Base-by-base conservation (phyloP, 2,888 invertebrate species). In the Xylocampa areola region DNA sequence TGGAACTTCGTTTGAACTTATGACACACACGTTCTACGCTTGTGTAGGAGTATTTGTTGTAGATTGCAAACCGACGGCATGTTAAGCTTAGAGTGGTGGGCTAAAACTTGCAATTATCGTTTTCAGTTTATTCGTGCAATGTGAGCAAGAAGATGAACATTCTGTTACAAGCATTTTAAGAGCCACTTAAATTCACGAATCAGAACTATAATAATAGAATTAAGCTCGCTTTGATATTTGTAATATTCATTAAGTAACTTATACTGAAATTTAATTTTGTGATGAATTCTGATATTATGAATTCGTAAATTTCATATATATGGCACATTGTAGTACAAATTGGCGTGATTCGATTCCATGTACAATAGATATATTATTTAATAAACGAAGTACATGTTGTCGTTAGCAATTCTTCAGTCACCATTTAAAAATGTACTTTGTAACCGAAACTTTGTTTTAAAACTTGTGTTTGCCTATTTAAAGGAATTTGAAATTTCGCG, bases 81-180 rank as follows among this genome's bases (percentile, higher is more conserved):
- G 11, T 39, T 14, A 25, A 14, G 39, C 10, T 25, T 16, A 27
- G 16, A 40, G 16, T 21, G 40, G 16, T 21, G 40, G 29, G 11
- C 16, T 29, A 17, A 11, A 29, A 29, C 40, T 16, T 17, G 17
- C 29, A 17, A 17, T n/a, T 10, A 16, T 2, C 27, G 27, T 10
- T 40, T 14, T 14, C 5, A 29, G 17, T n/a, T 7, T 29, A 19
- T 29, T 4, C 2, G 7, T 11, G 29, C 17, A 29, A 11, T 17
- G 27, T 40, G 37, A 7, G 11, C 37, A 37, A 23, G 21, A 21
- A 11, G 21, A 37, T 39, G 8, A 25, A 39, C 23, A 10, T 25
- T 25, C 8, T 41, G 29, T 30, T 11, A 17, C 11, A 30, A 14
- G 10, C 10, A 39, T 10, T 25, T 25, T 13, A 25, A 2, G 11